Evolutionary conservation across 2,888 invertebrate genomes (phyloP).

Genomic region (Hirtodrosophila duncani): DNA sequence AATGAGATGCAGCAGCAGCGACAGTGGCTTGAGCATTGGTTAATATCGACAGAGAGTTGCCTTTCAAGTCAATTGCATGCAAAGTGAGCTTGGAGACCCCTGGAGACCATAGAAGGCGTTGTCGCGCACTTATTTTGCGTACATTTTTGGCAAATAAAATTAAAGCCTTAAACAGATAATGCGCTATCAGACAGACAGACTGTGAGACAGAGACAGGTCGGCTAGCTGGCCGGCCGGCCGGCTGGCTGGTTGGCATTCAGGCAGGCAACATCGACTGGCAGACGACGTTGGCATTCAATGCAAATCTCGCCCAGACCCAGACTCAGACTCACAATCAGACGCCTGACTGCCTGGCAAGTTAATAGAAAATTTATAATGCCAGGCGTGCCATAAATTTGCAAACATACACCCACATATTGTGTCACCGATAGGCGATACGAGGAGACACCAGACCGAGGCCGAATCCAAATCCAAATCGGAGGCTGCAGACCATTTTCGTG

Average conservation of each 20-base stretch:
- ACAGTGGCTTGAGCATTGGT: conserved; percentile 1
- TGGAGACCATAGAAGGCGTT: conserved; percentile 59
- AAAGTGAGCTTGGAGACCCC: conserved; percentile 34
- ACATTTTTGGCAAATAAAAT: conserved; percentile 70
- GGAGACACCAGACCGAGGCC: background rate
- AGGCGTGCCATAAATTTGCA: conserved; percentile 61
- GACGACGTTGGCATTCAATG: conserved; percentile 53
- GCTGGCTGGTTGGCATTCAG: too few relatives aligned
- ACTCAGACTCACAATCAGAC: background rate
- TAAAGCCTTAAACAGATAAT: conserved; percentile 73
- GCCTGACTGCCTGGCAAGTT: conserved; percentile 55
- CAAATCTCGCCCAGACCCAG: conserved; percentile 48
- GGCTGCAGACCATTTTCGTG: conserved; percentile 43
- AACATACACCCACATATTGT: conserved; percentile 61
- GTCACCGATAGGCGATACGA: conserved; percentile 42
- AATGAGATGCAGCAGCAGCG: conserved; percentile 46
- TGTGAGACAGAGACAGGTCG: background rate
- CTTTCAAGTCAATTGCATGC: conserved; percentile 72
- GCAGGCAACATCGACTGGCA: too few relatives aligned
- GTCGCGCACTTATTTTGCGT: conserved; percentile 68
- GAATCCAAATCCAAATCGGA: background rate
- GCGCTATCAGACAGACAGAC: conserved; percentile 46
- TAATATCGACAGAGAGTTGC: conserved; percentile 24
- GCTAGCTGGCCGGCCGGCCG: too few relatives aligned
- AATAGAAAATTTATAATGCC: conserved; percentile 72